Evolutionary conservation across 2,797 vertebrate species (phyloP), one percentile per base, ranked within the genome.

Genomic region (Graptemys geographica): DNA sequence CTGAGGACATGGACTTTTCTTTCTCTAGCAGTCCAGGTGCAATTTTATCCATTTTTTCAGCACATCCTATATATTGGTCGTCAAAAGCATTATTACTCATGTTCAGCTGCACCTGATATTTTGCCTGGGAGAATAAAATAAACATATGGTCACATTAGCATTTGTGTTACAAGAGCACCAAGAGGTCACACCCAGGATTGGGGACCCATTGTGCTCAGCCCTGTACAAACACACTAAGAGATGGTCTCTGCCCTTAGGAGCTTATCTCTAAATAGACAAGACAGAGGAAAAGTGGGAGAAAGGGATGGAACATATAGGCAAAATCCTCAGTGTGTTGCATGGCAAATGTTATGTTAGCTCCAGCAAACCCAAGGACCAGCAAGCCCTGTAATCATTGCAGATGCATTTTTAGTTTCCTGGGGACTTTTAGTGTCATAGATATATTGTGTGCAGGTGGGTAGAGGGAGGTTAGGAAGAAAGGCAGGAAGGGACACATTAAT

Each of bases 1-100:
- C 1, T 37, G 37, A 4, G 3, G 41, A 41, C 41, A 41, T 41
- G n/a, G n/a, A n/a, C n/a, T n/a, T n/a, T n/a, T n/a, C n/a, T 41
- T 41, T 5, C 41, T 41, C 41, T 37, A 37, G 96, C 95, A 41
- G 5, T 41, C 6, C 4, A 37, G 3, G 37, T 37, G 37, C 81
- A n/a, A n/a, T 78, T 51, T 97, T 97, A 3, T 37, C 37, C 94
- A 97, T 96, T 80, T 94, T 83, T 84, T 95, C 83, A 0, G 52
- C 11, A 28, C 97, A 97, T 59, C 96, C 97, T 81, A 94, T 59
- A 28, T 98, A 98, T 62, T 97, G 95, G 52, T 98, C 97, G 47
- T 97, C 97, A 2, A 98, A 97, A 25, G 97, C 90, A 5, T 97
- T 87, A n/a, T n/a, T n/a, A n/a, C 41, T 96, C 83, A 97, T 89